Evolutionary conservation across 1,140 invertebrate genomes (phyloP).

Genomic region (Episyrphus balteatus): DNA sequence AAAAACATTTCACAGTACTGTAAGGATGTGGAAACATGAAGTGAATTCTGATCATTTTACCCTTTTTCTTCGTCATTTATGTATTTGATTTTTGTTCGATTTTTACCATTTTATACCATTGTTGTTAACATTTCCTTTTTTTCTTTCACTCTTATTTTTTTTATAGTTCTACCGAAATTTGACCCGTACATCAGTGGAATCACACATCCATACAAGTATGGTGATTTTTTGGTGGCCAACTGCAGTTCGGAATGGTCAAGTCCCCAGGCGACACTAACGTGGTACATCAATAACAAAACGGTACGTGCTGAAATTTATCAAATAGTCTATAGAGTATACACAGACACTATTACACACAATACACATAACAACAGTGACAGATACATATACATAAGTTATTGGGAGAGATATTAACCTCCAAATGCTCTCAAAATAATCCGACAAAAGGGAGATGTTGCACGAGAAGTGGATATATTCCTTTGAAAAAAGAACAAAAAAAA

Average conservation of each 20-base stretch:
- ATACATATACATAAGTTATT: too few species aligned
- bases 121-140: slow-evolving; percentile 1
- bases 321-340: not conserved
- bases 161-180: slow-evolving; percentile 37
- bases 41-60: not conserved
- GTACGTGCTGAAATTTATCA: slow-evolving; percentile 13
- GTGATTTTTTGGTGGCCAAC: slow-evolving; percentile 37
- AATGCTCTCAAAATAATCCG: too few species aligned
- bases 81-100: not conserved
- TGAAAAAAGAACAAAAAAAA: too few species aligned
- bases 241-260: slow-evolving; percentile 39
- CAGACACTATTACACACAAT: not conserved
- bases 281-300: slow-evolving; percentile 41
- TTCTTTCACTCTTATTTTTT: slow-evolving; percentile 1
- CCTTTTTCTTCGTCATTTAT: not conserved
- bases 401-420: too few species aligned
- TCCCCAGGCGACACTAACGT: slow-evolving; percentile 39
- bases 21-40: too few species aligned
- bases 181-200: slow-evolving; percentile 36
- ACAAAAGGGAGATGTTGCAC: too few species aligned
- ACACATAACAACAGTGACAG: slow-evolving; percentile 3
- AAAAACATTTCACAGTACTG: too few species aligned
- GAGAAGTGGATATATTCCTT: too few species aligned
- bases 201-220: slow-evolving; percentile 33
- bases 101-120: slow-evolving; percentile 1